Evolutionary conservation across 2,888 invertebrate species (phyloP), one percentile per base, ranked within the genome.

Genomic region (Drosophila nr. perissopoda): DNA sequence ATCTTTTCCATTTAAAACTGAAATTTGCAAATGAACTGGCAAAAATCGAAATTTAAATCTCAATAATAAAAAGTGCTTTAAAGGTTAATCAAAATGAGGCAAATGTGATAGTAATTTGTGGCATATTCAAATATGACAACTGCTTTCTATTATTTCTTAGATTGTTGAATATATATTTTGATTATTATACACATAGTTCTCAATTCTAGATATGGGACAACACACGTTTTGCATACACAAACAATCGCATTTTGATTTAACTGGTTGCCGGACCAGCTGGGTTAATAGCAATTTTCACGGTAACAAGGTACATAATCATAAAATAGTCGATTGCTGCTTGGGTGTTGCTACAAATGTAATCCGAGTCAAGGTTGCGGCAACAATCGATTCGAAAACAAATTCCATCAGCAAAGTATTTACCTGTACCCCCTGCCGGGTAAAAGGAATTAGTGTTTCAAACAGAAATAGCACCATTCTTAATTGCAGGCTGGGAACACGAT

Each of bases 271-370:
- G 21, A 45, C 38, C 48, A 29, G 27, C 36, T 33, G 10, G 48
- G 52, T 31, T 65, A 54, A 58, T 58, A 27, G 57, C 64, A 73
- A 68, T 72, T 76, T 76, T 60, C 53, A 73, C 42, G 57, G 48
- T 57, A 64, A 67, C 58, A 64, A 75, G 42, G 63, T 66, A 60
- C 71, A 76, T 76, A 71, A 76, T 68, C 68, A 67, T 72, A 67
- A 76, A 67, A 36, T 57, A 29, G 66, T 66, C 53, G 52, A 61
- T 76, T 38, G 59, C 53, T 16, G 38, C 16, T 53, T 70, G 76
- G 76, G 60, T 42, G 63, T 70, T 71, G 52, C 49, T 27, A 48
- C 45, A 49, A 51, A 36, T 54, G 58, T 62, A 57, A 45, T 60
- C 63, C 31, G 42, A 76, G 48, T 60, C 73, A 76, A 76, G 76